Conservation (phyloP, 2,797 vertebrate genomes). For the Lerista edwardsae region DNA sequence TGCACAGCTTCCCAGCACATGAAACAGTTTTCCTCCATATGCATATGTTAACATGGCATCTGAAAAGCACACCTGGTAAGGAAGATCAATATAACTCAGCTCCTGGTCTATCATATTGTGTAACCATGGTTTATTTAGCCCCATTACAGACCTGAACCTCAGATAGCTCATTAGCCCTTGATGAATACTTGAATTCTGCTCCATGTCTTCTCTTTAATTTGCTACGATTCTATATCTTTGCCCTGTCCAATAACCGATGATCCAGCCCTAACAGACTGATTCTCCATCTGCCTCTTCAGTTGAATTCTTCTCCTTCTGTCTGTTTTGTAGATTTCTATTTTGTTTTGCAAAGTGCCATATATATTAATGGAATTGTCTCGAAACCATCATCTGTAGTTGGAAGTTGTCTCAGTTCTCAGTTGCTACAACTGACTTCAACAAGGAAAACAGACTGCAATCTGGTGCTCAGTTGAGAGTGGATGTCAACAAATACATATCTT, state of each 20-base stretch:
- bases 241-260: neutral
- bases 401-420: neutral
- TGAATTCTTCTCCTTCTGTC: neutral
- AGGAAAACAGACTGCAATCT: neutral
- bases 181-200: neutral
- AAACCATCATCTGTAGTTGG: neutral
- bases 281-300: neutral
- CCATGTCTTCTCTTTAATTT: neutral
- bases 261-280: neutral
- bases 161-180: neutral
- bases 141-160: neutral
- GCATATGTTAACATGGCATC: too few species aligned
- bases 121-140: neutral
- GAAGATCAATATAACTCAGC: neutral
- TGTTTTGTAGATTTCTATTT: neutral
- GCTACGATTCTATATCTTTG: neutral
- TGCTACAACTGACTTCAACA: neutral
- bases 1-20: too few species aligned
- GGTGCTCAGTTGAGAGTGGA: too few species aligned
- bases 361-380: too few species aligned
- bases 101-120: neutral
- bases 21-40: too few species aligned
- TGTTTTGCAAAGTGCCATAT: neutral
- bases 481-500: too few species aligned
- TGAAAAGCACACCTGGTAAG: too few species aligned